These are phyloP conservation scores for Pheucticus melanocephalus DNA, from an alignment of 2,113 vertebrate genomes.

Conservation along the genomic window DNA sequence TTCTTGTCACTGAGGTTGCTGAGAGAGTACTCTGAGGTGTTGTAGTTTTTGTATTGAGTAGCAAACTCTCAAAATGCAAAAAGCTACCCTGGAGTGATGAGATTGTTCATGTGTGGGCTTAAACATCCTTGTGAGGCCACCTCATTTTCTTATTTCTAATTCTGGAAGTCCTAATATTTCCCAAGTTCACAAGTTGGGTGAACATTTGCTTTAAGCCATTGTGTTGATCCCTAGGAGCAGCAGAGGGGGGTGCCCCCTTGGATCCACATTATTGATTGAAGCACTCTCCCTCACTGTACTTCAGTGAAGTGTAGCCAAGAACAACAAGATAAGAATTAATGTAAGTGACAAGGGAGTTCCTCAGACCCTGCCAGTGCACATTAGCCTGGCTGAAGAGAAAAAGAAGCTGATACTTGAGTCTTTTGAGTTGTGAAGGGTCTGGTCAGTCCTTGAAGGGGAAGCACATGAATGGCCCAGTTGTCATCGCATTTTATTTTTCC, in stretches of 20 bases:
- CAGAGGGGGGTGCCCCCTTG: background rate
- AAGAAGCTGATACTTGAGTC: slow-evolving; percentile 51
- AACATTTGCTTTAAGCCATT: background rate
- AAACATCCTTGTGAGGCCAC: background rate
- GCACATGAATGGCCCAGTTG: slow-evolving; percentile 62
- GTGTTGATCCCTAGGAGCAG: background rate
- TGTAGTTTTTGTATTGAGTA: background rate
- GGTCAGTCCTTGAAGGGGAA: slow-evolving; percentile 58
- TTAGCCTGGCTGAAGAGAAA: slow-evolving; percentile 58
- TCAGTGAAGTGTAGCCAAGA: slow-evolving; percentile 53
- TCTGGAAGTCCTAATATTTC: background rate
- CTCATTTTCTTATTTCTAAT: background rate
- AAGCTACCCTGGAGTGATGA: background rate
- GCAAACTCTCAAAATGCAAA: background rate
- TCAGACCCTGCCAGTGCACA: background rate
- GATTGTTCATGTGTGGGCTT: background rate
- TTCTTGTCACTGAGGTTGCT: background rate
- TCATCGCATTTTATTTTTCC: slow-evolving; percentile 72
- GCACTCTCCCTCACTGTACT: slow-evolving; percentile 37
- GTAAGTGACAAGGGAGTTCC: slow-evolving; percentile 50
- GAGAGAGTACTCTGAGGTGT: background rate
- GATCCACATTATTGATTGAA: slow-evolving; percentile 20
- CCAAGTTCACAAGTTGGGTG: background rate
- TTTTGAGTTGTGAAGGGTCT: slow-evolving; percentile 30
- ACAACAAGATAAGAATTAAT: slow-evolving; percentile 59